Evolutionary conservation across 1,140 invertebrate genomes (phyloP).

Genomic region (Heliconius eleuchia): DNA sequence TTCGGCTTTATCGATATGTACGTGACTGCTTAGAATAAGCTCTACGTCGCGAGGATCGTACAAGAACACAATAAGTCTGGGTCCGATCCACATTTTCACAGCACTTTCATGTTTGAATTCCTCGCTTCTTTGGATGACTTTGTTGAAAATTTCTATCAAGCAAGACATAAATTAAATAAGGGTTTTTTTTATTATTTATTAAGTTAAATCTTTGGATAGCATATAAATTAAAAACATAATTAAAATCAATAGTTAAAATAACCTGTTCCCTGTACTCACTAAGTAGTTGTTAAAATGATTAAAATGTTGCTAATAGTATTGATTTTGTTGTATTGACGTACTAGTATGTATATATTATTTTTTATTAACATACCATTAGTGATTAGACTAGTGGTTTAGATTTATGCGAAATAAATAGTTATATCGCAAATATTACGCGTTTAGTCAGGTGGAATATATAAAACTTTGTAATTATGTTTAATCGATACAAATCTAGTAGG

Average conservation of each 20-base stretch:
- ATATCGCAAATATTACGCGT: background rate
- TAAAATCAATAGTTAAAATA: background rate
- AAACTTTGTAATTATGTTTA: background rate
- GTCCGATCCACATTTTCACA: slow-evolving; percentile 88
- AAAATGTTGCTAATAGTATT: background rate
- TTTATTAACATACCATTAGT: background rate
- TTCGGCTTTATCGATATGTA: slow-evolving; percentile 87
- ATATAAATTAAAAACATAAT: background rate
- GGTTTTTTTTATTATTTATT: background rate
- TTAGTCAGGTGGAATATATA: background rate
- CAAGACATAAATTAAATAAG: slow-evolving; percentile 3
- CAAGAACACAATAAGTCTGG: slow-evolving; percentile 87
- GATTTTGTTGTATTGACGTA: background rate
- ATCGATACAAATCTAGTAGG: background rate
- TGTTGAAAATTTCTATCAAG: slow-evolving; percentile 85
- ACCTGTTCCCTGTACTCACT: background rate
- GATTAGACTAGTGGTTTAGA: background rate
- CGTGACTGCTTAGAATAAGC: slow-evolving; percentile 87
- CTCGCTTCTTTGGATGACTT: slow-evolving; percentile 82
- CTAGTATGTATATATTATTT: background rate
- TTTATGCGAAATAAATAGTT: background rate
- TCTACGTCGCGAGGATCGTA: slow-evolving; percentile 88
- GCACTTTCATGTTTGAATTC: slow-evolving; percentile 82
- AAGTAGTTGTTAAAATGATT: background rate
- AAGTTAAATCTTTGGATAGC: background rate